These are phyloP conservation scores for Drosophila triauraria DNA, from an alignment of 1,140 invertebrate species.

Conservation along the genomic window DNA sequence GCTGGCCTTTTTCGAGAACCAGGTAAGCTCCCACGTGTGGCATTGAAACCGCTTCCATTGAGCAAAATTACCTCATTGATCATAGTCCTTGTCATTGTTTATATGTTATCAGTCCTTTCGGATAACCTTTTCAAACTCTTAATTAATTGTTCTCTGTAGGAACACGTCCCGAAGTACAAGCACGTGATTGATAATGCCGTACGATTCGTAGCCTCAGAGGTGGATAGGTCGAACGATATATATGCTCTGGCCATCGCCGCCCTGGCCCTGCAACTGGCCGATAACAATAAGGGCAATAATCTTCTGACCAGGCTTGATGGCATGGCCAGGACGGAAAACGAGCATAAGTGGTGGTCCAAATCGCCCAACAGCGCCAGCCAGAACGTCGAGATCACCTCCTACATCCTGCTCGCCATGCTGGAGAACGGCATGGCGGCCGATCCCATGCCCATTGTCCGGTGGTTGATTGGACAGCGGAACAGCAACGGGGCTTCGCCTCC, in stretches of 20 bases:
- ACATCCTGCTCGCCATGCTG: conserved; percentile 89
- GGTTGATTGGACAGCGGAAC: conserved; percentile 91
- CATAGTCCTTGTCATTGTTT: too few species aligned
- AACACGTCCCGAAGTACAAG: conserved; percentile 85
- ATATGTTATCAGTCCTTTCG: too few species aligned
- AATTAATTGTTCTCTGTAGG: conserved; percentile 24
- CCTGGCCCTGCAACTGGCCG: conserved; percentile 91
- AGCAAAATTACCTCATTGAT: too few species aligned
- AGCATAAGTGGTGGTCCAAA: conserved; percentile 72
- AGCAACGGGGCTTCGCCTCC: conserved; percentile 91
- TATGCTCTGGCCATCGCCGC: conserved; percentile 92
- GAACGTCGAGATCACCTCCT: conserved; percentile 92
- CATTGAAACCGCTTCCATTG: too few species aligned
- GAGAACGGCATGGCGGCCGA: conserved; percentile 86
- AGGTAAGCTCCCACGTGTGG: conserved; percentile 74
- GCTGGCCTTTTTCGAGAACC: conserved; percentile 91
- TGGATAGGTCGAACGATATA: conserved; percentile 89
- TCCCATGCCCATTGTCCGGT: conserved; percentile 87
- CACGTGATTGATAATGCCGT: conserved; percentile 91
- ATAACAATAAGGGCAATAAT: conserved; percentile 85
- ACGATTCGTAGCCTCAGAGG: conserved; percentile 91
- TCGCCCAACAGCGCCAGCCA: conserved; percentile 86
- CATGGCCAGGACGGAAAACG: conserved; percentile 50
- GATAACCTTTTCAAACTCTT: not conserved
- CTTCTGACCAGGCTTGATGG: conserved; percentile 48